A percentile compares a stretch with the other conserved stretches of the same genome.
These are phyloP conservation scores for Sceloporus undulatus DNA, from an alignment of 2,113 vertebrate genomes.

Conservation along the genomic window DNA sequence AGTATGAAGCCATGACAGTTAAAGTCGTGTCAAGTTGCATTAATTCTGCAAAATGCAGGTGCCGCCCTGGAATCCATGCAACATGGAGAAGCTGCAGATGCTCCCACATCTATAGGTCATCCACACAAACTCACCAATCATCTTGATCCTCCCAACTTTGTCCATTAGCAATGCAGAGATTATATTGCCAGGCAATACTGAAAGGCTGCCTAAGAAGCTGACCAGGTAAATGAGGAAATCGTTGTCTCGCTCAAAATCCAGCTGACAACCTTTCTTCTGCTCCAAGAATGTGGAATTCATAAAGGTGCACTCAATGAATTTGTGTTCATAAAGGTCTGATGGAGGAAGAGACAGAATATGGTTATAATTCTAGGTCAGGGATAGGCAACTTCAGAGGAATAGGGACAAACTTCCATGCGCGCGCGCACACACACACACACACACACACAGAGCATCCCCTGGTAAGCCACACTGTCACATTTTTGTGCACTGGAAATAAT, in stretches of 20 bases:
- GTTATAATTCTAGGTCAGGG: too few relatives aligned
- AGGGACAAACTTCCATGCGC: too few relatives aligned
- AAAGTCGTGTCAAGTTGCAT: too few relatives aligned
- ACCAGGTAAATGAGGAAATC: slow-evolving; percentile 97
- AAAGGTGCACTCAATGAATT: slow-evolving; percentile 90
- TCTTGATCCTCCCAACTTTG: slow-evolving; percentile 92
- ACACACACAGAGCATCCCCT: too few relatives aligned
- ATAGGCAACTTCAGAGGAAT: too few relatives aligned
- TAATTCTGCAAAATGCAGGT: too few relatives aligned
- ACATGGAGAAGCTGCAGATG: too few relatives aligned
- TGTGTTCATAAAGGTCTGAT: slow-evolving; percentile 90
- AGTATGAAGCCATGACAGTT: too few relatives aligned
- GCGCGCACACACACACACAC: too few relatives aligned
- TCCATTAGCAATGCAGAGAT: slow-evolving; percentile 96
- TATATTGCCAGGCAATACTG: slow-evolving; percentile 95
- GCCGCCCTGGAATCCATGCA: too few relatives aligned
- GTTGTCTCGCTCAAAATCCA: slow-evolving; percentile 94
- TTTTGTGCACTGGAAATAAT: background rate
- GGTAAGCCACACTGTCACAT: too few relatives aligned
- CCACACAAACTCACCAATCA: slow-evolving; percentile 86
- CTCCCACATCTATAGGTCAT: rapidly evolving
- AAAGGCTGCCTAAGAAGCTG: slow-evolving; percentile 95
- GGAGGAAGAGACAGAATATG: slow-evolving; percentile 39
- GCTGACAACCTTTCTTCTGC: slow-evolving; percentile 91
- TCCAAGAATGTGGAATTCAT: slow-evolving; percentile 87